phyloP scores from a whole-genome alignment of 2,797 vertebrate species.

The Premnoplex brunnescens region DNA sequence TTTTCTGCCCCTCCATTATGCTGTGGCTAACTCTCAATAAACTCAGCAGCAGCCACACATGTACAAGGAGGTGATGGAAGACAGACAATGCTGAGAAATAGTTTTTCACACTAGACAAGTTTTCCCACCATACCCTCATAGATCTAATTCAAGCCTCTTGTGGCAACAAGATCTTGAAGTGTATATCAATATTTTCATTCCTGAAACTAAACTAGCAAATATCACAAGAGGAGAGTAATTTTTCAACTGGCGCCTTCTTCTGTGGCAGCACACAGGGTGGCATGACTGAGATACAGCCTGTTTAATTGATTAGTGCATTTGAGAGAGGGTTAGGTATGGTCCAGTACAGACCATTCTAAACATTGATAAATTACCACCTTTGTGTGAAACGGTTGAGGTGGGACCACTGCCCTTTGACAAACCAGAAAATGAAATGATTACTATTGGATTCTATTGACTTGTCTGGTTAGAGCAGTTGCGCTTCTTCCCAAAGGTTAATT shows the following conservation, averaged over 20 bases:
- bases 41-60: background rate
- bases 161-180: slow-evolving; percentile 8
- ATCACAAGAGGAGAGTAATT: slow-evolving; percentile 41
- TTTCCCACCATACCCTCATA: background rate
- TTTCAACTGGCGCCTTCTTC: slow-evolving; percentile 57
- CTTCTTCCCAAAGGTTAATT: slow-evolving; percentile 94
- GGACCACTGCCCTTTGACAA: slow-evolving; percentile 87
- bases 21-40: background rate
- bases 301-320: slow-evolving; percentile 77
- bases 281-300: slow-evolving; percentile 41
- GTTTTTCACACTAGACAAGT: slow-evolving; percentile 9
- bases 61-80: background rate
- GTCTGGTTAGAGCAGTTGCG: slow-evolving; percentile 87
- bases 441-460: slow-evolving; percentile 90
- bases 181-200: slow-evolving; percentile 57
- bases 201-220: slow-evolving; percentile 48
- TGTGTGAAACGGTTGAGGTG: slow-evolving; percentile 88
- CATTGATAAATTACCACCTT: slow-evolving; percentile 88
- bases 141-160: background rate
- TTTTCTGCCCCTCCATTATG: background rate
- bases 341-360: slow-evolving; percentile 77
- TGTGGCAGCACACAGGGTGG: slow-evolving; percentile 50
- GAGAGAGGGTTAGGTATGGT: slow-evolving; percentile 66
- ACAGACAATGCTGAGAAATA: background rate
- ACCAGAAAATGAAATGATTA: slow-evolving; percentile 96